Evolutionary conservation across 2,888 invertebrate genomes (phyloP).

Genomic region (Camptogramma bilineatum): DNA sequence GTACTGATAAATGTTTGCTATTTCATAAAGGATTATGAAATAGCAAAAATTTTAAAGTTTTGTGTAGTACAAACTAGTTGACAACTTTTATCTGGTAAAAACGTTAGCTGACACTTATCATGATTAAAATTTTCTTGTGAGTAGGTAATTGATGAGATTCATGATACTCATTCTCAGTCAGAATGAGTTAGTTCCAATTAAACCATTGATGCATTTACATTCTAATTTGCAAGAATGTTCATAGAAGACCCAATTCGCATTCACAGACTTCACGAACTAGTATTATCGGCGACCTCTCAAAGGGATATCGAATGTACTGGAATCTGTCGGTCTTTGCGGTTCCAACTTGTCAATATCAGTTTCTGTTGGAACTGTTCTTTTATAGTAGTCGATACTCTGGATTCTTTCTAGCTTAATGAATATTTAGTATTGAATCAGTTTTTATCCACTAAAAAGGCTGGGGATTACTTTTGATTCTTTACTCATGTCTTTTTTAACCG

Average conservation of each 20-base stretch:
- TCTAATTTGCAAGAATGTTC: constrained; percentile 22
- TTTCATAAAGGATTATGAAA: too few species aligned
- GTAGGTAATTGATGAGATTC: neutral
- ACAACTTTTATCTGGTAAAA: too few species aligned
- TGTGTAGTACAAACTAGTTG: too few species aligned
- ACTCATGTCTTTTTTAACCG: too few species aligned
- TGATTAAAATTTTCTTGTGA: neutral
- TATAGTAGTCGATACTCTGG: constrained; percentile 8
- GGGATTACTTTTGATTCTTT: too few species aligned
- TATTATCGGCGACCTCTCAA: constrained; percentile 35
- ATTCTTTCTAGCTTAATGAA: neutral
- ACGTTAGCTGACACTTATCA: neutral
- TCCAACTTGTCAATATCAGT: constrained; percentile 30
- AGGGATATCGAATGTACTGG: constrained; percentile 32
- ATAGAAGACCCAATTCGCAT: constrained; percentile 28
- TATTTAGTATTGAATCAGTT: neutral
- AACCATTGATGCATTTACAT: constrained; percentile 15
- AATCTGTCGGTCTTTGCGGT: constrained; percentile 32
- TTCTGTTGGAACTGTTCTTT: constrained; percentile 21
- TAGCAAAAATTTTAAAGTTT: too few species aligned
- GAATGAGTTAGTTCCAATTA: neutral
- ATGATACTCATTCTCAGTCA: neutral
- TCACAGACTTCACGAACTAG: constrained; percentile 28
- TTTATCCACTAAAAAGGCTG: neutral
- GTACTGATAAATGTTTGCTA: too few species aligned